phyloP scores from a whole-genome alignment of 2,888 invertebrate genomes.

The Drosophila ustulata region DNA sequence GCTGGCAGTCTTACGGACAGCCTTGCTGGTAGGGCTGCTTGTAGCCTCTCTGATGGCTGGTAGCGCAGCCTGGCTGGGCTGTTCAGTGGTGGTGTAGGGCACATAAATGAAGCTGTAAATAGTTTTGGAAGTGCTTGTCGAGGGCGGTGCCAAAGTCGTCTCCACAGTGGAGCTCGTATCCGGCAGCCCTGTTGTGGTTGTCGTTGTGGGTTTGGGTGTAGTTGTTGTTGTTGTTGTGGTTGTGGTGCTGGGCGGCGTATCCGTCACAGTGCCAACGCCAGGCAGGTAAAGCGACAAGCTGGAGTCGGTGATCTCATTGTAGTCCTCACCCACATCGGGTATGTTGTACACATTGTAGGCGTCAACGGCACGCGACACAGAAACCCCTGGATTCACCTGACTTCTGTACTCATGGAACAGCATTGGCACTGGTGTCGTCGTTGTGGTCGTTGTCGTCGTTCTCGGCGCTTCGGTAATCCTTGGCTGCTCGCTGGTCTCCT shows the following conservation, averaged over 20 bases:
- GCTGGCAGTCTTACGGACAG: neutral
- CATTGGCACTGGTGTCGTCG: constrained; percentile 37
- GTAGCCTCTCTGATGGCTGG: neutral
- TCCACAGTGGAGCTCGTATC: neutral
- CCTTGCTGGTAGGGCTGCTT: neutral
- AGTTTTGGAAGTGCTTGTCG: constrained; percentile 1
- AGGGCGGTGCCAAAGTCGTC: constrained; percentile 1
- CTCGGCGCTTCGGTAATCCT: neutral
- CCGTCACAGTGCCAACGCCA: constrained; percentile 59
- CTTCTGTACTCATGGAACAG: constrained; percentile 27
- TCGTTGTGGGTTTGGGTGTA: constrained; percentile 2
- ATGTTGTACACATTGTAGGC: constrained; percentile 66
- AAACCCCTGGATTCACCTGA: constrained; percentile 41
- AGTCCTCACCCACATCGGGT: constrained; percentile 56
- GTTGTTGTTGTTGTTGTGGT: constrained; percentile 26
- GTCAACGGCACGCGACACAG: constrained; percentile 46
- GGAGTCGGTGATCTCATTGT: constrained; percentile 51
- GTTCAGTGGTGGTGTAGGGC: constrained; percentile 4
- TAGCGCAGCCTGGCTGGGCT: neutral
- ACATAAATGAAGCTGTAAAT: constrained; percentile 20
- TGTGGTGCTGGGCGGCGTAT: constrained; percentile 34
- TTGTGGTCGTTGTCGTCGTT: constrained; percentile 6
- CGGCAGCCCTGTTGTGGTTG: constrained; percentile 1
- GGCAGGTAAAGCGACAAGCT: constrained; percentile 58
- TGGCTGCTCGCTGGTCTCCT: neutral